phyloP scores from a whole-genome alignment of 2,797 vertebrate species.

The Spheniscus humboldti region DNA sequence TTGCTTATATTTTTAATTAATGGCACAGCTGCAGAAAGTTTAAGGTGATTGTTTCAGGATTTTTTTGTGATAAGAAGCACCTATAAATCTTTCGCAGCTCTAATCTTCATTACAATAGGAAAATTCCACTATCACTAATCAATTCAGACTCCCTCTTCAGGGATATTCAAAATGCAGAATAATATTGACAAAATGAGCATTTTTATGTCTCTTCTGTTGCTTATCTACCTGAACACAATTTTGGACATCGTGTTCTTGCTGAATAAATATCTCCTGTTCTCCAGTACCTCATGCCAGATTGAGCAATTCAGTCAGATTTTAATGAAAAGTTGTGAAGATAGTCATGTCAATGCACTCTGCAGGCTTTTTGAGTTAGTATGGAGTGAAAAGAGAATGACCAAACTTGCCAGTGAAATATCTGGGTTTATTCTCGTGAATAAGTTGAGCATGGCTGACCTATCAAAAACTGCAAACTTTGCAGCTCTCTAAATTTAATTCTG shows the following conservation, averaged over 20 bases:
- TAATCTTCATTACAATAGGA: neutral
- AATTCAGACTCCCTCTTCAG: neutral
- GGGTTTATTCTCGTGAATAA: conserved; percentile 41
- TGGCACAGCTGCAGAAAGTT: neutral
- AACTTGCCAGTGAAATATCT: conserved; percentile 10
- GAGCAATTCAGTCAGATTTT: neutral
- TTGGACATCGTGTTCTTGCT: neutral
- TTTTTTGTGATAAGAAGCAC: neutral
- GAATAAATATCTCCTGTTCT: neutral
- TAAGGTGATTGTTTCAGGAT: neutral
- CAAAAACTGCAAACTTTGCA: conserved; percentile 64
- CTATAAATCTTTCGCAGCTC: neutral
- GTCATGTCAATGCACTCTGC: neutral
- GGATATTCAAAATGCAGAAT: neutral
- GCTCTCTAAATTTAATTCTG: conserved; percentile 68
- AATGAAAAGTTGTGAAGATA: neutral
- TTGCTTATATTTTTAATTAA: neutral
- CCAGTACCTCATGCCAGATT: neutral
- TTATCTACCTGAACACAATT: neutral
- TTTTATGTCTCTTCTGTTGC: neutral
- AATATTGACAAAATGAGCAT: neutral
- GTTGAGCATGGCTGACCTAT: conserved; percentile 11
- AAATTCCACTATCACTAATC: neutral
- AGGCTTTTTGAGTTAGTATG: neutral
- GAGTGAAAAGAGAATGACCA: neutral